These are phyloP conservation scores for Parasteatoda tepidariorum DNA, from an alignment of 1,140 invertebrate species.

Conservation along the genomic window DNA sequence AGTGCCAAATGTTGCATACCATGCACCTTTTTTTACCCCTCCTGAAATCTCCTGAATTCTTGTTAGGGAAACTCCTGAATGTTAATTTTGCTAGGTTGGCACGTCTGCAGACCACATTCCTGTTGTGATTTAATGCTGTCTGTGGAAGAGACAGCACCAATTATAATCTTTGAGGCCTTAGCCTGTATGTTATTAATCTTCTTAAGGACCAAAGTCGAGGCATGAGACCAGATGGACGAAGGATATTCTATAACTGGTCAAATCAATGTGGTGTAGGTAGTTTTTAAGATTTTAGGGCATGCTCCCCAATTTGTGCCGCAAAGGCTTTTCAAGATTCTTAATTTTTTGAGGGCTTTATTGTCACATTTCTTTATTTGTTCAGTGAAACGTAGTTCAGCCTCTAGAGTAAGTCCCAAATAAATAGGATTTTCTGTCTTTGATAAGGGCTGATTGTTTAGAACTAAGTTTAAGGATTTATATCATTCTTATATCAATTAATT, in stretches of 20 bases:
- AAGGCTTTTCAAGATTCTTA: constrained; percentile 5
- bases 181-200: constrained; percentile 2
- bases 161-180: constrained; percentile 5
- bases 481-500: not conserved
- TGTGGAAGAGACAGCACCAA: constrained; percentile 19
- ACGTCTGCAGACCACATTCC: not conserved
- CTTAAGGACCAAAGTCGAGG: not conserved
- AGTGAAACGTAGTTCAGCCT: not conserved
- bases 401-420: constrained; percentile 1
- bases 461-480: not conserved
- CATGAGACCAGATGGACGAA: constrained; percentile 4
- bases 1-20: too few relatives aligned
- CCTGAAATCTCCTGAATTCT: too few relatives aligned
- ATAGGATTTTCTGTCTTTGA: constrained; percentile 4
- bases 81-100: too few relatives aligned
- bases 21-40: too few relatives aligned
- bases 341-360: constrained; percentile 17
- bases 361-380: constrained; percentile 11
- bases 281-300: not conserved
- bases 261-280: constrained; percentile 8
- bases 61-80: too few relatives aligned
- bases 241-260: not conserved
- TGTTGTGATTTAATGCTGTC: constrained; percentile 9
- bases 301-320: constrained; percentile 6
- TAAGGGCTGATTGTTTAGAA: not conserved